A percentile compares a stretch with the other conserved stretches of the same genome.
phyloP scores from a whole-genome alignment of 2,113 vertebrate genomes.

The Himantopus leucocephalus region DNA sequence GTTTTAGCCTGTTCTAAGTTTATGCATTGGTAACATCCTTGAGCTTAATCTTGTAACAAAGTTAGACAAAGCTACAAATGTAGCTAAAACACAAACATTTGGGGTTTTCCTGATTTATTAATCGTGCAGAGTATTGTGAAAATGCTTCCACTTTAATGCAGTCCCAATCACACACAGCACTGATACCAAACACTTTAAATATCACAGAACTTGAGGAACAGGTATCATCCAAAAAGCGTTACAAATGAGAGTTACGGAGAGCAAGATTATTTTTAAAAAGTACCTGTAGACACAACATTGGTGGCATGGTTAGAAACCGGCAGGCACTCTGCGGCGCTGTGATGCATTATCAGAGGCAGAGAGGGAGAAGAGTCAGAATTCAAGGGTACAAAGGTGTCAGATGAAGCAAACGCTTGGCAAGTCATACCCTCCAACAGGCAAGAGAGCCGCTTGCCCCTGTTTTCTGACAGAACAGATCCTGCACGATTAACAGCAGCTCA shows the following conservation, averaged over 20 bases:
- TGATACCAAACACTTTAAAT: neutral
- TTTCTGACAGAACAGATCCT: neutral
- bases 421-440: slow-evolving; percentile 80
- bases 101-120: neutral
- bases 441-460: slow-evolving; percentile 12
- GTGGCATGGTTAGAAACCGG: slow-evolving; percentile 86
- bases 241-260: neutral
- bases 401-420: slow-evolving; percentile 87
- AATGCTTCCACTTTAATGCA: neutral
- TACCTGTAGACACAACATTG: slow-evolving; percentile 96
- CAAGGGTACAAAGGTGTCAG: slow-evolving; percentile 86
- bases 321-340: slow-evolving; percentile 86
- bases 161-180: neutral
- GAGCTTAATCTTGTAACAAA: neutral
- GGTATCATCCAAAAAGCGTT: neutral
- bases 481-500: neutral
- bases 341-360: slow-evolving; percentile 95
- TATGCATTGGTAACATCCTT: neutral
- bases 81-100: neutral
- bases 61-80: neutral
- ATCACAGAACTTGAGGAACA: neutral
- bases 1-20: neutral
- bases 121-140: neutral
- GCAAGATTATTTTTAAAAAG: slow-evolving; percentile 22
- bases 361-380: slow-evolving; percentile 83